Conservation (phyloP, 2,888 invertebrate genomes). For the Drosophila prolongata region DNA sequence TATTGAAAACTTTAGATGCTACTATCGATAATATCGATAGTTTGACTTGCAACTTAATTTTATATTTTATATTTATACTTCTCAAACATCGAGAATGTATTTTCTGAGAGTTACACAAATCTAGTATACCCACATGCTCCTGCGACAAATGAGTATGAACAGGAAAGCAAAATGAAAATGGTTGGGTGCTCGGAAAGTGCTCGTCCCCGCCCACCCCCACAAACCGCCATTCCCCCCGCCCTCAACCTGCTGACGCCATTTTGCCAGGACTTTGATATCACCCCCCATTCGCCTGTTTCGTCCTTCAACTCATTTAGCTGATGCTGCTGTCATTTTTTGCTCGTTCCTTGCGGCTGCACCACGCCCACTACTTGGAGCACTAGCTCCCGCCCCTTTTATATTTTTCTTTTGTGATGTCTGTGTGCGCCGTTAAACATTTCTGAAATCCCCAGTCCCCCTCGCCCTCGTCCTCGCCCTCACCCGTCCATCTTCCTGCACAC, state of each 20-base stretch:
- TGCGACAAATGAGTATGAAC: neutral
- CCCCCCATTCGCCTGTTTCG: slow-evolving; percentile 34
- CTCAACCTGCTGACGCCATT: slow-evolving; percentile 59
- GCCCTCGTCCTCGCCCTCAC: neutral
- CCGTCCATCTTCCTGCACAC: neutral
- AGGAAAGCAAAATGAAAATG: slow-evolving; percentile 59
- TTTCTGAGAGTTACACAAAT: too few relatives aligned
- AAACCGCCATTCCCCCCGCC: slow-evolving; percentile 4
- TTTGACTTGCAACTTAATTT: too few relatives aligned
- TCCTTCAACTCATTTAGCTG: slow-evolving; percentile 76
- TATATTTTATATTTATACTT: too few relatives aligned
- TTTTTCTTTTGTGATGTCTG: slow-evolving; percentile 13
- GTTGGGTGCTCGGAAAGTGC: slow-evolving; percentile 63
- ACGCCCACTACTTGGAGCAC: slow-evolving; percentile 30
- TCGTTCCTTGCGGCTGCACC: slow-evolving; percentile 47
- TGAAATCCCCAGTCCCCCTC: neutral
- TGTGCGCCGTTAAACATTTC: slow-evolving; percentile 17
- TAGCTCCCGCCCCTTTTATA: slow-evolving; percentile 5
- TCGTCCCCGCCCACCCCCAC: slow-evolving; percentile 7
- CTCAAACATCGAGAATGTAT: too few relatives aligned
- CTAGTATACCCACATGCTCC: too few relatives aligned
- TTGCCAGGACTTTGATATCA: slow-evolving; percentile 74
- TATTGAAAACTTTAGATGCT: too few relatives aligned
- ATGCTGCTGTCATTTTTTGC: slow-evolving; percentile 59
- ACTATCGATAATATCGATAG: too few relatives aligned